Conservation (phyloP, 2,113 vertebrate genomes). For the Cottus gobio region DNA sequence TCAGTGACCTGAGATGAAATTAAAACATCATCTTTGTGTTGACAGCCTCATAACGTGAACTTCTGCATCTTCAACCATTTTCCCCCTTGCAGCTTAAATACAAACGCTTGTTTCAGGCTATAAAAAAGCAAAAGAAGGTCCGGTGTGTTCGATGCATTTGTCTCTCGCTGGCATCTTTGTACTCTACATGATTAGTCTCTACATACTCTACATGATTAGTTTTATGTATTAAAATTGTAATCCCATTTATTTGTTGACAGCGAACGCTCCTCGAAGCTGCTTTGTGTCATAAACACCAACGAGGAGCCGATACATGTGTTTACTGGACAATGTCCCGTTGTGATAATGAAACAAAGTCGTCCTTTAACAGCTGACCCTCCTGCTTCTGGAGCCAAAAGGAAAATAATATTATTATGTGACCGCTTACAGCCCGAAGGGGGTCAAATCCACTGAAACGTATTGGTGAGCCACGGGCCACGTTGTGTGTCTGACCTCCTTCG, state of each 20-base stretch:
- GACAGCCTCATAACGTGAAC: neutral
- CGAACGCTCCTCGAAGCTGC: neutral
- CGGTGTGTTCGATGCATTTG: neutral
- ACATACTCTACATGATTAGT: neutral
- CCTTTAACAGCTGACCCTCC: no score
- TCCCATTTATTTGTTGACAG: neutral
- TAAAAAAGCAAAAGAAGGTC: neutral
- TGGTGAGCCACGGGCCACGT: no score
- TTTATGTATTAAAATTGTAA: neutral
- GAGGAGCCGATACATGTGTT: no score
- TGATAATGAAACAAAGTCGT: no score
- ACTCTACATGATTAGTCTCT: neutral
- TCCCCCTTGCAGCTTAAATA: neutral
- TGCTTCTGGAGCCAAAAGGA: neutral
- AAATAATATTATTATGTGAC: neutral
- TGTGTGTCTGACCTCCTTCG: no score
- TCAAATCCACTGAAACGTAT: no score
- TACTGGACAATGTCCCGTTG: no score
- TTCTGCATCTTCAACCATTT: neutral
- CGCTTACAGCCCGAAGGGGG: no score
- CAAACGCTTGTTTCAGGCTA: neutral
- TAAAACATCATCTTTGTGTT: no score
- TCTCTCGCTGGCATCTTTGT: neutral
- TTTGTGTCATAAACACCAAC: neutral
- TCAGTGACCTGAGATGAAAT: no score